Base-by-base conservation (phyloP, 2,888 invertebrate species). In the Ichneumoninae sp. region DNA sequence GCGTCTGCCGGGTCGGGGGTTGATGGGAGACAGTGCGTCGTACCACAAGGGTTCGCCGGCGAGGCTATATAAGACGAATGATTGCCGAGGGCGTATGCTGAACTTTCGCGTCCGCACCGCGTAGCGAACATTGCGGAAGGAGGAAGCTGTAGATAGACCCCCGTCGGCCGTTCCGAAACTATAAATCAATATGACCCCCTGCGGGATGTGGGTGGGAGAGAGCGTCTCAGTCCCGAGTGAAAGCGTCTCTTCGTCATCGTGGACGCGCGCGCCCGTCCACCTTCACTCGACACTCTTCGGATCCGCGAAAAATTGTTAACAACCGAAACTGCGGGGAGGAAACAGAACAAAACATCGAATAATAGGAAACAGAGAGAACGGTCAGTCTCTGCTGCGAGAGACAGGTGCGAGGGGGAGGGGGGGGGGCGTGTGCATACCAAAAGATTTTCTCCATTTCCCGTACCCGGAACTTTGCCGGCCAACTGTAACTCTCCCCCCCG, bases 171-270 rank as follows among this genome's bases (percentile, higher is more conserved):
- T 78, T 75, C 78, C 70, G 78, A 78, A 85, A 82, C 85, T 75
- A 82, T 85, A 82, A 85, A 85, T 85, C 85, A 85, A 85, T 85
- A 85, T 79, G 70, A 85, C 78, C 82, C 75, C 81, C 60, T 4
- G 75, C 71, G 82, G 85, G 60, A 66, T 71, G 75, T 77, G 70
- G 75, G 36, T 50, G 66, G 76, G 50, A 65, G 69, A 16, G 44
- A 40, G 68, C 66, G 44, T 30, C 75, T 74, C 79, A 26, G 69
- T 4, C 13, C 71, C 71, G 77, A 81, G 80, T 82, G 74, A 78
- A 83, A 85, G 85, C 83, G 79, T 60, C 63, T 30, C 30, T 16
- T 6, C 63, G 36, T 13, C 50, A 54, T 76, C 22, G 47, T 69
- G n/a, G 16, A 5, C 33, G 68, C 47, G 60, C 74, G 71, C 80